phyloP scores from a whole-genome alignment of 2,888 invertebrate species.

The Zaprionus lineosus region DNA sequence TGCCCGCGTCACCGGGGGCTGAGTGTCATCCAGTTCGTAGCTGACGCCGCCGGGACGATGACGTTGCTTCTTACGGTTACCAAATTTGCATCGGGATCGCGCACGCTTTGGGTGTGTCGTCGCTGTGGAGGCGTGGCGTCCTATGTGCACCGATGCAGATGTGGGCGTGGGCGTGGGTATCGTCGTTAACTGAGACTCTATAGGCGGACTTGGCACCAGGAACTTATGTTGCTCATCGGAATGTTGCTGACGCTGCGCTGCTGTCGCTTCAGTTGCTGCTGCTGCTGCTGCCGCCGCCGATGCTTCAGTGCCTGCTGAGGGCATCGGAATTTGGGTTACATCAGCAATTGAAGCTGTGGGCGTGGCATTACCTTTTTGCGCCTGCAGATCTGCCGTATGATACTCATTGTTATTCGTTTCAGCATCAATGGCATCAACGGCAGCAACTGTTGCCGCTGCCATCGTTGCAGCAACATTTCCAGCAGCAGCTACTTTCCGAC shows the following conservation, averaged over 20 bases:
- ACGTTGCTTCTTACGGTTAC: conserved; percentile 80
- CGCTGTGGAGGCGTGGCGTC: conserved; percentile 30
- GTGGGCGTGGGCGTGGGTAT: conserved; percentile 29
- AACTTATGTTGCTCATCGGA: conserved; percentile 77
- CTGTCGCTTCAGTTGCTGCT: conserved; percentile 34
- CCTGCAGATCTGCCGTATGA: conserved; percentile 53
- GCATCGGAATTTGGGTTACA: conserved; percentile 1
- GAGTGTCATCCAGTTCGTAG: conserved; percentile 83
- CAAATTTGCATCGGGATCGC: conserved; percentile 81
- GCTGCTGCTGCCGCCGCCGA: conserved; percentile 16
- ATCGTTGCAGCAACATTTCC: neutral
- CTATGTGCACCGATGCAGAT: conserved; percentile 14
- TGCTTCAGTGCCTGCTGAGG: conserved; percentile 11
- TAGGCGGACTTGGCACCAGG: conserved; percentile 69
- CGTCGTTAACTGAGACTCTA: conserved; percentile 20
- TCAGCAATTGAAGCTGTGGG: conserved; percentile 37
- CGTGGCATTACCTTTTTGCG: conserved; percentile 48
- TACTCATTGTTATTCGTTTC: conserved; percentile 77
- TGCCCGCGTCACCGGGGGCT: conserved; percentile 82
- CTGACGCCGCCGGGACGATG: conserved; percentile 78
- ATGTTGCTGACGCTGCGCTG: conserved; percentile 58
- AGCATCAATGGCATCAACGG: conserved; percentile 2
- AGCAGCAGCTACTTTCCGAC: conserved; percentile 20
- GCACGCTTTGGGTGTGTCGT: conserved; percentile 76
- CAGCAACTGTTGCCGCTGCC: neutral